Evolutionary conservation across 92 coral and sea anemone species (phyloP), one percentile per base, ranked within the genome.

Genomic region (Paragorgia papillata): DNA sequence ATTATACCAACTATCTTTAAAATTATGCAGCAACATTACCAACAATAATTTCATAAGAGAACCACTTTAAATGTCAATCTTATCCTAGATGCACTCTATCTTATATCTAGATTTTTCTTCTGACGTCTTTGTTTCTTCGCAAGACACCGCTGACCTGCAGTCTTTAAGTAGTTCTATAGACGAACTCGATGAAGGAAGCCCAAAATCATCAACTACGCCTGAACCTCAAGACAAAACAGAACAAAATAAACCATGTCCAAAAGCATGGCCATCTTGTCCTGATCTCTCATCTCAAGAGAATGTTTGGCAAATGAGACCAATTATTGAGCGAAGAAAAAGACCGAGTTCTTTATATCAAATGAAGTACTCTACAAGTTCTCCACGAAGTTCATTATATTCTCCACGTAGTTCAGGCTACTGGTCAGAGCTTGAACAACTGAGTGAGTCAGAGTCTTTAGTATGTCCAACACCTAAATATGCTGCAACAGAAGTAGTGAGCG

Each of bases 351-450:
- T 71, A 64, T 54, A 71, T 64, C 78, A 71, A 53, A 55, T 30
- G 28, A 71, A 71, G 30, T 32, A 53, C 64, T 71, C 78, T 3
- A 70, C 40, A 28, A 70, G 21, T 54, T 71, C 78, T 9, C 78
- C 78, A 34, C 53, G 78, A 71, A 55, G 51, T 19, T 71, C 78
- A 2, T 0, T 71, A 4, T 71, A 71, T 31, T 71, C 78, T 1
- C 78, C 78, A 9, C 78, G 78, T 31, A 71, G 78, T 41, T 71
- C 78, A 39, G 78, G 78, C 1, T 71, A 71, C 27, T 71, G 78
- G 78, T 71, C 78, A 19, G 78, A 71, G 57, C 46, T 71, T 63
- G 78, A 71, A 35, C 78, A 71, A 37, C 64, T 71, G 10, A 71
- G 78, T 20, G 78, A 71, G 27, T 71, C 78, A 6, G 78, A 71